Evolutionary conservation across 2,797 vertebrate species (phyloP).

Genomic region (Sylvilagus floridanus): DNA sequence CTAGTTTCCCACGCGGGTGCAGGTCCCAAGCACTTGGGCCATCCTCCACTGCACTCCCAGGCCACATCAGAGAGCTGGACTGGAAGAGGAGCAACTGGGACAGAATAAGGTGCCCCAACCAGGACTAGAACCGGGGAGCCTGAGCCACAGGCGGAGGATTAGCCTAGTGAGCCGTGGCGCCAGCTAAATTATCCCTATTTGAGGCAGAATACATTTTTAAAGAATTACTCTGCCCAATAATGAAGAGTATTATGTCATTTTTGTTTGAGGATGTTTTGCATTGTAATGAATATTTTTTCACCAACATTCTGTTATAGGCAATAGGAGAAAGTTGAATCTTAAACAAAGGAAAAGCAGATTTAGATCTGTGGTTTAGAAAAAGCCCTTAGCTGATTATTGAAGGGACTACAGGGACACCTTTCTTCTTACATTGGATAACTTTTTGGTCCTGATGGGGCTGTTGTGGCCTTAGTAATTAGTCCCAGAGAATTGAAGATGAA

Average conservation of each 20-base stretch:
- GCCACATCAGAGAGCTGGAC: no score
- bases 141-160: no score
- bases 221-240: neutral
- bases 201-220: slow-evolving; percentile 11
- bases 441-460: neutral
- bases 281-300: neutral
- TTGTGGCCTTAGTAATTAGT: neutral
- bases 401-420: neutral
- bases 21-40: no score
- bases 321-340: neutral
- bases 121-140: no score
- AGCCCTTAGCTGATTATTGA: neutral
- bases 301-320: neutral
- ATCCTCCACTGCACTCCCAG: no score
- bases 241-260: neutral
- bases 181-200: neutral
- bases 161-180: no score
- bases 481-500: neutral
- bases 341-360: slow-evolving; percentile 9
- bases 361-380: slow-evolving; percentile 44
- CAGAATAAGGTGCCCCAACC: no score
- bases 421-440: neutral
- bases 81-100: no score
- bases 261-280: neutral
- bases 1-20: no score